A percentile compares a stretch with the other conserved stretches of the same genome.
Conservation (phyloP, 2,888 invertebrate genomes). For the Junonia oenone region DNA sequence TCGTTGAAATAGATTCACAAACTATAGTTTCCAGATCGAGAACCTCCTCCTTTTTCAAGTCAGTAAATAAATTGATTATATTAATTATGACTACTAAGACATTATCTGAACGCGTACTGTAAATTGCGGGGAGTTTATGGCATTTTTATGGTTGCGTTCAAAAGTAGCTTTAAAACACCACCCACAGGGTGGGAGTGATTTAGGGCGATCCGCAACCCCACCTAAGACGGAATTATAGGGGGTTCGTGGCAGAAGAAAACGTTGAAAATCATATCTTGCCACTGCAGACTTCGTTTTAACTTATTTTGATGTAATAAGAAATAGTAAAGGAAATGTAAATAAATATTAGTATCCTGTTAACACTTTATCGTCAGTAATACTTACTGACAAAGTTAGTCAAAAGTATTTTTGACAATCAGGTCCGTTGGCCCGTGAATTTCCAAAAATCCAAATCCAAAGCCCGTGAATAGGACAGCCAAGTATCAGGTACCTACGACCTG, state of each 20-base stretch:
- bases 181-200: constrained; percentile 9
- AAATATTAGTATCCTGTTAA: too few relatives aligned
- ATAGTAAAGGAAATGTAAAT: too few relatives aligned
- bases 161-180: constrained; percentile 23
- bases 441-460: too few relatives aligned
- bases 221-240: constrained; percentile 2
- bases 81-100: neutral
- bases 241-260: constrained; percentile 5
- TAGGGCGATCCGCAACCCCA: constrained; percentile 4
- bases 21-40: too few relatives aligned
- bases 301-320: neutral
- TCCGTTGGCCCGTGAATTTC: too few relatives aligned
- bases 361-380: too few relatives aligned
- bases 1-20: too few relatives aligned
- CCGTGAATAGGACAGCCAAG: too few relatives aligned
- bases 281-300: constrained; percentile 2
- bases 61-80: neutral
- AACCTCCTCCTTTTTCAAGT: too few relatives aligned
- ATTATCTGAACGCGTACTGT: constrained; percentile 12
- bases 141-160: constrained; percentile 26
- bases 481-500: too few relatives aligned
- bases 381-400: too few relatives aligned
- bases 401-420: too few relatives aligned
- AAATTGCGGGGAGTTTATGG: constrained; percentile 21
- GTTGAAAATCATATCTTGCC: constrained; percentile 7